phyloP scores from a whole-genome alignment of 2,113 vertebrate species.

The Centropristis striata region DNA sequence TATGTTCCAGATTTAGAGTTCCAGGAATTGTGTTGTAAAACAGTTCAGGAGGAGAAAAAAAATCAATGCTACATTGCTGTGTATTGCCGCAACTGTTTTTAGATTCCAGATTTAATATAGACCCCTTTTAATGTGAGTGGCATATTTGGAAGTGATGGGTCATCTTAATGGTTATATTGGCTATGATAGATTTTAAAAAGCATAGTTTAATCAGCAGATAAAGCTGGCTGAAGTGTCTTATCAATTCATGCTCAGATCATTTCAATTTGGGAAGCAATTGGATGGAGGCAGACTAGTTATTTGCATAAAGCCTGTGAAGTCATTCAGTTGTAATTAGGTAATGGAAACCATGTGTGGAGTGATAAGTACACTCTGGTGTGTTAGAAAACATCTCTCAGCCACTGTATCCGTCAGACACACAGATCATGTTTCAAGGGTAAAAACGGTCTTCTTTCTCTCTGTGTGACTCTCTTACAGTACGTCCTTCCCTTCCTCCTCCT shows the following conservation, averaged over 20 bases:
- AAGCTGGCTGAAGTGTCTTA: background rate
- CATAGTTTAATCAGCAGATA: background rate
- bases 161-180: too few species aligned
- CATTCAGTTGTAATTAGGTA: background rate
- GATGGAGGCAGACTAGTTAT: background rate
- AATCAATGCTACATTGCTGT: background rate
- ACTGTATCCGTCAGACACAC: background rate
- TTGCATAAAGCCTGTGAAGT: background rate
- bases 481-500: slow-evolving; percentile 6
- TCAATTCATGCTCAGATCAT: background rate
- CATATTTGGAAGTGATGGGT: too few species aligned
- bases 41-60: background rate
- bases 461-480: background rate
- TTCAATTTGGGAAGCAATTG: background rate
- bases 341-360: background rate
- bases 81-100: background rate
- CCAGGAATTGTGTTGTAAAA: background rate
- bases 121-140: background rate
- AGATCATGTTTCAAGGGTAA: slow-evolving; percentile 26
- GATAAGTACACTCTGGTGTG: background rate
- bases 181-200: too few species aligned
- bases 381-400: background rate
- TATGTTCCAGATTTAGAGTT: slow-evolving; percentile 4
- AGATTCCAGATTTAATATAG: background rate
- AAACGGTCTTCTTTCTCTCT: background rate